These are phyloP conservation scores for Stegodyphus dumicola DNA, from an alignment of 1,140 invertebrate genomes.

Conservation along the genomic window DNA sequence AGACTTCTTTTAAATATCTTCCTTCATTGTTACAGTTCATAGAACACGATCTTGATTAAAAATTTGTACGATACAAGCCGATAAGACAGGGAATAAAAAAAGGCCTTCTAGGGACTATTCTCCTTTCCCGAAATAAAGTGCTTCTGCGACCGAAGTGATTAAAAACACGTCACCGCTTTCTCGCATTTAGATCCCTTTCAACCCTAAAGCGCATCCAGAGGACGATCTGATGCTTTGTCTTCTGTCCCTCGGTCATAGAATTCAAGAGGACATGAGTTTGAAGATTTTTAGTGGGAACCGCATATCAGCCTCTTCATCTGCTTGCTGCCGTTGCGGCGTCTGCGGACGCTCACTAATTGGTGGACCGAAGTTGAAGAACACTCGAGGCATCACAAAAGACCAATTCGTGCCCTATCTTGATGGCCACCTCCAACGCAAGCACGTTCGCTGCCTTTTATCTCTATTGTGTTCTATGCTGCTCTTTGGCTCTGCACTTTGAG, in stretches of 20 bases:
- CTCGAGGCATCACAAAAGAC: conserved; percentile 24
- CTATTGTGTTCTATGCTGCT: conserved; percentile 13
- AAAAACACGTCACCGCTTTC: conserved; percentile 22
- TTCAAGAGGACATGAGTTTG: not conserved
- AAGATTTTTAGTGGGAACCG: not conserved
- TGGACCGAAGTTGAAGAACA: conserved; percentile 35
- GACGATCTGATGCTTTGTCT: conserved; percentile 15
- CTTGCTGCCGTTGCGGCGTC: conserved; percentile 14
- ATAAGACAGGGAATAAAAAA: too few species aligned
- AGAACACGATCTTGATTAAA: too few species aligned
- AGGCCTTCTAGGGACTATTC: too few species aligned
- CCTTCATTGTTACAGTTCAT: too few species aligned
- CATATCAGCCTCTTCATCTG: conserved; percentile 42
- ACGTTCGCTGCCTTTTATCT: conserved; percentile 6
- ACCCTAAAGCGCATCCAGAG: not conserved
- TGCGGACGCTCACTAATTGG: conserved; percentile 33
- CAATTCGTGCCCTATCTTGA: conserved; percentile 32
- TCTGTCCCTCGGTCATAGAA: not conserved
- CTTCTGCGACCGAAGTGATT: not conserved
- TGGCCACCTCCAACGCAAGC: not conserved
- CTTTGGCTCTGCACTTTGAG: too few species aligned
- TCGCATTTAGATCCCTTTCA: not conserved
- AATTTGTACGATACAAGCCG: too few species aligned
- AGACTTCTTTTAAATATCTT: too few species aligned
- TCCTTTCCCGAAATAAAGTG: not conserved